A percentile compares a stretch with the other conserved stretches of the same genome.
These are phyloP conservation scores for Molorchus minor DNA, from an alignment of 2,888 invertebrate genomes.

Conservation along the genomic window DNA sequence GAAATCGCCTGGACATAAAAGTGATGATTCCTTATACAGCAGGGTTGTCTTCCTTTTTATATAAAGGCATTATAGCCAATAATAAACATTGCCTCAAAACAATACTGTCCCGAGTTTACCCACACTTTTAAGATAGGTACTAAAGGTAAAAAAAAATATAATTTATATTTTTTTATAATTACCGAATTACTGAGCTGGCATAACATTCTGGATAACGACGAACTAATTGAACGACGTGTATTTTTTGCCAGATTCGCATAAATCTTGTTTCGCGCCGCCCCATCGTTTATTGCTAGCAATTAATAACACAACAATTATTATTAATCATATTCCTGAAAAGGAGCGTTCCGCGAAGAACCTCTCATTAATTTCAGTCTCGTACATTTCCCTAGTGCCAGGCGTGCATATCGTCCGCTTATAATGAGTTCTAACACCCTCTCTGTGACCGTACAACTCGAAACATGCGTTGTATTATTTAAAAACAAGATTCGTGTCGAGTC, in stretches of 20 bases:
- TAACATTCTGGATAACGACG: no score
- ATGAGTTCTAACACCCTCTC: conserved; percentile 23
- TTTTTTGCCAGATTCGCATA: neutral
- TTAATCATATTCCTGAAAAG: neutral
- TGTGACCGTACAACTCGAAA: conserved; percentile 23
- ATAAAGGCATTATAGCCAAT: no score
- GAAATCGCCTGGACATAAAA: no score
- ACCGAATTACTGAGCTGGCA: no score
- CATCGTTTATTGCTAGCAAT: neutral
- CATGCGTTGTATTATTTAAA: conserved; percentile 26
- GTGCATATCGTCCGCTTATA: conserved; percentile 6
- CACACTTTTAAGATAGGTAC: no score
- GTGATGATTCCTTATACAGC: no score
- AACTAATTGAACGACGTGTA: no score
- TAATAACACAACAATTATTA: neutral
- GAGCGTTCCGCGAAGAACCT: neutral
- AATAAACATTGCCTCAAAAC: no score
- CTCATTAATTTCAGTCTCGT: neutral
- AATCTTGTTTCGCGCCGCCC: neutral
- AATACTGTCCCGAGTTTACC: no score
- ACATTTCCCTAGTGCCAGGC: conserved; percentile 1
- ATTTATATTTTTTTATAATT: no score
- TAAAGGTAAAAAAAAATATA: no score
- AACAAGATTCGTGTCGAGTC: conserved; percentile 27
- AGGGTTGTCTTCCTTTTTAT: no score